phyloP scores from a whole-genome alignment of 1,140 invertebrate species.

The Panagrolaimus sp. region DNA sequence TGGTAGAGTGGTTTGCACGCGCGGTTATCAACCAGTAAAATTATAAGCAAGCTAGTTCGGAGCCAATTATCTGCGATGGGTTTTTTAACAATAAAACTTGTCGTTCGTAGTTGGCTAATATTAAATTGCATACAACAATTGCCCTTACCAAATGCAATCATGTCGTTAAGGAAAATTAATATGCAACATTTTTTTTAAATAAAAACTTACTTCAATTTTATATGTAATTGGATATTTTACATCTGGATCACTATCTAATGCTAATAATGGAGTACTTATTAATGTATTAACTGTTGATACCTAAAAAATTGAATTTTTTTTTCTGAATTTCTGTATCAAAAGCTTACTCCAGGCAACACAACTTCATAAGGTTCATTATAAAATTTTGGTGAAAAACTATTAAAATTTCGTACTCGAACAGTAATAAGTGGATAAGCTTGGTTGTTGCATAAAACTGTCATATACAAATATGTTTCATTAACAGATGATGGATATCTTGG shows the following conservation, averaged over 20 bases:
- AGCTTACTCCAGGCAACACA: constrained; percentile 34
- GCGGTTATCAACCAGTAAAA: background rate
- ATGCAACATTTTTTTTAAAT: background rate
- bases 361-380: constrained; percentile 50
- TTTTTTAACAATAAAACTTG: background rate
- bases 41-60: background rate
- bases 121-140: background rate
- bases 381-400: constrained; percentile 35
- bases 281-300: constrained; percentile 27
- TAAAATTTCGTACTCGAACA: constrained; percentile 36
- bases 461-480: constrained; percentile 51
- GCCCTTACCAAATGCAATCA: background rate
- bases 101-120: constrained; percentile 4
- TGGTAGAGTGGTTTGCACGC: background rate
- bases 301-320: constrained; percentile 12
- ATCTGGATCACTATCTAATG: constrained; percentile 44
- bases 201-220: constrained; percentile 26
- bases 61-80: background rate
- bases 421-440: constrained; percentile 51
- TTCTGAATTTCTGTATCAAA: background rate
- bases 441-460: constrained; percentile 52
- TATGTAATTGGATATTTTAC: constrained; percentile 34
- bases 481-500: constrained; percentile 50
- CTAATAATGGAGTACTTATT: constrained; percentile 37
- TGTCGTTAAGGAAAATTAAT: background rate